Percentiles rank a stretch among this genome's conserved stretches.
Conservation (phyloP, 1,140 invertebrate genomes). For the Pomacea maculata region DNA sequence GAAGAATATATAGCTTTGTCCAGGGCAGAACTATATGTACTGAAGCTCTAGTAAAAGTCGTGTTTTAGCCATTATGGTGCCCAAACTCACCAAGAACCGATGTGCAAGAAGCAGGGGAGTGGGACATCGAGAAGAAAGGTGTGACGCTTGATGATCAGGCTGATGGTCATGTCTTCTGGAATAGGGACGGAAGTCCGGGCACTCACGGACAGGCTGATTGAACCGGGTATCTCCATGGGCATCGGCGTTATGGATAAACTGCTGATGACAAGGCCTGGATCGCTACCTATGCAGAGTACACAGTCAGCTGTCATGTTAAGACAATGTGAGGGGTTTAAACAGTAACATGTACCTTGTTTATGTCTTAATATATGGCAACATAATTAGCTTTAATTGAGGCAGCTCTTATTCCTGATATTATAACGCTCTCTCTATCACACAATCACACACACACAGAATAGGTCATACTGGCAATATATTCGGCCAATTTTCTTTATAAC, state of each 20-base stretch:
- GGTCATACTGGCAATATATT: neutral
- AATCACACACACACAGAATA: neutral
- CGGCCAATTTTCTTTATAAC: too few species aligned
- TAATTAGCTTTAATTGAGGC: too few species aligned
- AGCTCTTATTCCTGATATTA: too few species aligned
- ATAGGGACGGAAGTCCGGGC: neutral
- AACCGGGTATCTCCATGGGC: constrained; percentile 32
- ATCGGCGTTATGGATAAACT: constrained; percentile 26
- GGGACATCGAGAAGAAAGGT: constrained; percentile 34
- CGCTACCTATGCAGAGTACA: constrained; percentile 6
- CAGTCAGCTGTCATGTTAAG: too few species aligned
- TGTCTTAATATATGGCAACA: too few species aligned
- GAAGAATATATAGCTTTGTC: too few species aligned
- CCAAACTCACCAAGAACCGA: constrained; percentile 34
- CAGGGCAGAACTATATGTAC: too few species aligned
- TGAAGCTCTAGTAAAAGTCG: too few species aligned
- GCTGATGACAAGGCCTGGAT: constrained; percentile 6
- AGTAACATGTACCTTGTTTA: too few species aligned
- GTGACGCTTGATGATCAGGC: constrained; percentile 21
- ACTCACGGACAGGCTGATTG: constrained; percentile 24
- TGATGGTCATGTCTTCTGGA: constrained; percentile 10
- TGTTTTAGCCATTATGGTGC: neutral
- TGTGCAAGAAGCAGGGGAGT: constrained; percentile 32
- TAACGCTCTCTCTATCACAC: neutral
- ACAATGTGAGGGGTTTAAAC: too few species aligned